Conservation (phyloP, 2,113 vertebrate species). For the Toxotes chatareus region DNA sequence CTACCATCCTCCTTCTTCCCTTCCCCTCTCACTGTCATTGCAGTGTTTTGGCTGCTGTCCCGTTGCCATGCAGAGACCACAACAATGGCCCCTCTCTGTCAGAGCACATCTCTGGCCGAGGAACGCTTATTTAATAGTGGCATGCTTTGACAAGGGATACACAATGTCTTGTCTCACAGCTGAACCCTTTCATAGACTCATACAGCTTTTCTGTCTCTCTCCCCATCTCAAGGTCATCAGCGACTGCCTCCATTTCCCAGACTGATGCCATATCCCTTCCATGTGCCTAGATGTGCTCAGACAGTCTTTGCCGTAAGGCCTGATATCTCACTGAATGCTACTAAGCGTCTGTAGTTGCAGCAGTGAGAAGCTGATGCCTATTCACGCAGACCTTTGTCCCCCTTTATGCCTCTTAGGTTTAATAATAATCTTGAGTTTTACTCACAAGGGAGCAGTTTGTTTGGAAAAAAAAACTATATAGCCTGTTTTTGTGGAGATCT, state of each 20-base stretch:
- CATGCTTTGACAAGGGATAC: conserved; percentile 61
- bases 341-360: conserved; percentile 9
- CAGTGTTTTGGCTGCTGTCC: conserved; percentile 75
- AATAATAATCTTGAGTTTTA: conserved; percentile 14
- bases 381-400: conserved; percentile 35
- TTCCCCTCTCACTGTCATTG: conserved; percentile 60
- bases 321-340: conserved; percentile 10
- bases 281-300: conserved; percentile 41
- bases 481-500: conserved; percentile 1
- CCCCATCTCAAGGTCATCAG: conserved; percentile 46
- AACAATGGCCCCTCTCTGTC: conserved; percentile 79
- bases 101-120: conserved; percentile 61
- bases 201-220: conserved; percentile 21
- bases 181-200: conserved; percentile 60
- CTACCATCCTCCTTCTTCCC: conserved; percentile 26
- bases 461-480: neutral
- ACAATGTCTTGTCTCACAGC: conserved; percentile 59
- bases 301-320: conserved; percentile 12
- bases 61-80: conserved; percentile 74
- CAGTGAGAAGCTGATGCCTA: conserved; percentile 2
- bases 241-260: conserved; percentile 23
- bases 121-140: conserved; percentile 78
- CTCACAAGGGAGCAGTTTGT: neutral
- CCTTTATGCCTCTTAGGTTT: neutral
- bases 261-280: conserved; percentile 41